These are phyloP conservation scores for Cervus canadensis DNA, from an alignment of 2,113 vertebrate genomes.

Conservation along the genomic window DNA sequence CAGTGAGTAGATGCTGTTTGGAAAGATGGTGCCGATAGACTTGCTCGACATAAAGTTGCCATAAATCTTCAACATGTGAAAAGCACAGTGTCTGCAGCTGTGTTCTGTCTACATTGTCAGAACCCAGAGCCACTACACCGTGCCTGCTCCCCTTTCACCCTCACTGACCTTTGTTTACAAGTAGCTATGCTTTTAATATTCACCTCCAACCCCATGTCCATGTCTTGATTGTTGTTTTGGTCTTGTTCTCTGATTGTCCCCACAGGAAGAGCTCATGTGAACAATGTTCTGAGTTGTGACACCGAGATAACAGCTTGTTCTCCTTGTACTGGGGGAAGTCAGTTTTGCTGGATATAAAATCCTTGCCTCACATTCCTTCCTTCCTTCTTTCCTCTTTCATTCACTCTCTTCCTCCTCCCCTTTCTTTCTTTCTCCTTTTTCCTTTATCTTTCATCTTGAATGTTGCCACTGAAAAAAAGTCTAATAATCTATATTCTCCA, in stretches of 20 bases:
- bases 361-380: not conserved
- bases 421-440: not conserved
- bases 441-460: not conserved
- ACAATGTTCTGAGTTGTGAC: not conserved
- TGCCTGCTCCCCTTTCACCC: not conserved
- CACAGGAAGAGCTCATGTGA: not conserved
- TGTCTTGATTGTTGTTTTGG: not conserved
- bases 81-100: not conserved
- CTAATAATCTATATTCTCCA: not conserved
- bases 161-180: not conserved
- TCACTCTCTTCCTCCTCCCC: not conserved
- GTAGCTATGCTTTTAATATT: not conserved
- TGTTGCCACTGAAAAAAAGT: not conserved
- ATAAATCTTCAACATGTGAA: not conserved
- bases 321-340: not conserved
- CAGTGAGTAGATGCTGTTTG: not conserved
- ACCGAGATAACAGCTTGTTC: not conserved
- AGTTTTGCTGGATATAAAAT: not conserved
- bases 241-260: not conserved
- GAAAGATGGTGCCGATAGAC: not conserved
- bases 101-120: rapidly evolving
- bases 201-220: not conserved
- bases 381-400: not conserved
- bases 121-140: not conserved
- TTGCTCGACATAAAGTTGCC: not conserved